Conservation (phyloP, 1,140 invertebrate genomes). For the Macrostomum lignano region DNA sequence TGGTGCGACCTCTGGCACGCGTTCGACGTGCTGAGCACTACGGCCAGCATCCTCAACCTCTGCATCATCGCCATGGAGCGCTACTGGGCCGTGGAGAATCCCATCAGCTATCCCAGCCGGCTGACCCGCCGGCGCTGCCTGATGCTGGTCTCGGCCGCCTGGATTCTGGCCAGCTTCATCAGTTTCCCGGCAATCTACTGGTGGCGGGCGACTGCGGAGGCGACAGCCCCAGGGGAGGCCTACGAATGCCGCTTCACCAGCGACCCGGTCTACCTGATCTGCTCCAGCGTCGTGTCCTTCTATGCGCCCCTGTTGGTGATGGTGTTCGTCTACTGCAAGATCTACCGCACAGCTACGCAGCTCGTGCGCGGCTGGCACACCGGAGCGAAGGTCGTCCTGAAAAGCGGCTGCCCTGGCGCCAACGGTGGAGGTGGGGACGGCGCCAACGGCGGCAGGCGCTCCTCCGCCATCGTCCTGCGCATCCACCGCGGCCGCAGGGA, state of each 20-base stretch:
- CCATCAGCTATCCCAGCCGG: conserved; percentile 82
- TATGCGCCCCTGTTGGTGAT: conserved; percentile 8
- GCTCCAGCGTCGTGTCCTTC: conserved; percentile 32
- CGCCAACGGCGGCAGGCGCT: too few relatives aligned
- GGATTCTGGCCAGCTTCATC: conserved; percentile 60
- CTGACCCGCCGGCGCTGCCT: conserved; percentile 65
- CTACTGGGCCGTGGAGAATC: conserved; percentile 64
- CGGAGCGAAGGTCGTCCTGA: conserved; percentile 5
- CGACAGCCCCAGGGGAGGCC: not conserved
- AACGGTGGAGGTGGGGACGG: too few relatives aligned
- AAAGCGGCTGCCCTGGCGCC: too few relatives aligned
- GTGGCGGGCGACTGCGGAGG: too few relatives aligned
- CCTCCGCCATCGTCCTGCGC: too few relatives aligned
- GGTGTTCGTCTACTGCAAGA: conserved; percentile 8
- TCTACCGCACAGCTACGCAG: conserved; percentile 3
- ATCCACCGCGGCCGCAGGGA: too few relatives aligned
- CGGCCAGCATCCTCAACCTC: conserved; percentile 75
- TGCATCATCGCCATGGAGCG: conserved; percentile 58
- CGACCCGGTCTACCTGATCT: conserved; percentile 59
- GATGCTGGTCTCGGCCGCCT: conserved; percentile 59
- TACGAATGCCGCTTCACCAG: conserved; percentile 39
- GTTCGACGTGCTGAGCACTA: conserved; percentile 76
- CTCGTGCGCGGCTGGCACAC: conserved; percentile 4
- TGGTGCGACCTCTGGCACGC: conserved; percentile 84
- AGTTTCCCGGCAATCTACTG: conserved; percentile 77